Conservation (phyloP, 2,797 vertebrate genomes). For the Malurus splendens region DNA sequence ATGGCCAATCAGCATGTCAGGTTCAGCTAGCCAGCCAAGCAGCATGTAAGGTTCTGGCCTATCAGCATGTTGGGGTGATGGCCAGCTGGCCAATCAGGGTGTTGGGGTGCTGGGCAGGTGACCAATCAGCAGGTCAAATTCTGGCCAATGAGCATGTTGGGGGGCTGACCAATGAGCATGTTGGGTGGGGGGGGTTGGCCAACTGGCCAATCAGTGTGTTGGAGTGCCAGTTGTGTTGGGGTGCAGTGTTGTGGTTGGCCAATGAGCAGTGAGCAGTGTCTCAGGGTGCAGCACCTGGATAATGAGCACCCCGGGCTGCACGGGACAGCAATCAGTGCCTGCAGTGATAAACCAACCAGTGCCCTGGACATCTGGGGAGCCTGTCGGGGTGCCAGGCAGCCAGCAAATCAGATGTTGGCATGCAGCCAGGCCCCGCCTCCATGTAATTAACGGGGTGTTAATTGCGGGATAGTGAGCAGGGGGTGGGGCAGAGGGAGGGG, state of each 20-base stretch:
- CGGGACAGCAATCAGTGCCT: not conserved
- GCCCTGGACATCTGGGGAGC: not conserved
- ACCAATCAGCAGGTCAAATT: not conserved
- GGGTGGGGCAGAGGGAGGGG: too few species aligned
- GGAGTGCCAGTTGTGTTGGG: not conserved
- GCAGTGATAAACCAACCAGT: not conserved
- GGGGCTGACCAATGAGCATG: not conserved
- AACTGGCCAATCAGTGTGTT: not conserved
- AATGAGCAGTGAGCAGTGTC: not conserved
- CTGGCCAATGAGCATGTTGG: not conserved
- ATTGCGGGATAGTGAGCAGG: not conserved
- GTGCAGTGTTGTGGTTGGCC: not conserved
- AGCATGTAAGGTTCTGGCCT: not conserved
- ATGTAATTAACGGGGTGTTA: not conserved
- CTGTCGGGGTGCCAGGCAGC: accelerated
- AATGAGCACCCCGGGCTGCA: too few species aligned
- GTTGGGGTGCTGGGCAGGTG: not conserved
- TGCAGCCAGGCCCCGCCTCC: not conserved
- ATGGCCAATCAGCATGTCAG: not conserved
- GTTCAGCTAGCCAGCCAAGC: not conserved
- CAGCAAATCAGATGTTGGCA: not conserved
- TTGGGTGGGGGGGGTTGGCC: not conserved
- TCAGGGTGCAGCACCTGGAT: not conserved
- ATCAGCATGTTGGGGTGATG: not conserved
- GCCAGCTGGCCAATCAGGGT: not conserved